Conservation (phyloP, 2,797 vertebrate species). For the Alcedo quadribrachys region DNA sequence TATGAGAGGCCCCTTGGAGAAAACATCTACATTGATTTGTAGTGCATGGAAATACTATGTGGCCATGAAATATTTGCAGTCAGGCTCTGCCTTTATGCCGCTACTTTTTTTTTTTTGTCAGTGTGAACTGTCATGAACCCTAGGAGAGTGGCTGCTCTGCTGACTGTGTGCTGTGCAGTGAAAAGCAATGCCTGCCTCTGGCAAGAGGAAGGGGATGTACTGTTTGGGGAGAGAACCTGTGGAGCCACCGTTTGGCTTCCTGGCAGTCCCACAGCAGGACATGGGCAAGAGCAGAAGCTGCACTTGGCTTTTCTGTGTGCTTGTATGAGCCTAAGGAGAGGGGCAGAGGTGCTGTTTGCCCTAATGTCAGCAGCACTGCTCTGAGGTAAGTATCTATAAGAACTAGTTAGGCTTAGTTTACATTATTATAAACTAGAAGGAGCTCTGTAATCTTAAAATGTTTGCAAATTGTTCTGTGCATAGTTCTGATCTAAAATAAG, state of each 20-base stretch:
- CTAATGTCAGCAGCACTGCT: background rate
- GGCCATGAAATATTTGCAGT: conserved; percentile 51
- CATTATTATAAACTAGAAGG: background rate
- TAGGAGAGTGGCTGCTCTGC: background rate
- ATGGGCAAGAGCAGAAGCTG: background rate
- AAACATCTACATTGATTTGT: conserved; percentile 73
- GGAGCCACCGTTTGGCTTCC: background rate
- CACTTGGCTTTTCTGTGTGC: background rate
- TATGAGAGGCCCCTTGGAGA: conserved; percentile 70
- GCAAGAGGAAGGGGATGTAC: background rate
- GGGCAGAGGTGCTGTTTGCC: background rate
- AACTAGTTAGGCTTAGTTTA: background rate
- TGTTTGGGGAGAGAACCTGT: background rate
- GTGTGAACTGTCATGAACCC: conserved; percentile 36
- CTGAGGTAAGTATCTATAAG: background rate
- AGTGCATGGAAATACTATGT: conserved; percentile 42
- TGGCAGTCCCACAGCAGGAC: background rate
- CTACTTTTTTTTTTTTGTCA: background rate
- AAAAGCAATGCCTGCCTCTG: background rate
- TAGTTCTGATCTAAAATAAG: background rate
- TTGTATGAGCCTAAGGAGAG: background rate
- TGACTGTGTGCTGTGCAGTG: background rate
- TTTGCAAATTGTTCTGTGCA: background rate
- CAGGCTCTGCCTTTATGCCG: conserved; percentile 42
- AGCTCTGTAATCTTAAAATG: background rate